Conservation (phyloP, 2,888 invertebrate genomes). For the Cephus sareptanus region DNA sequence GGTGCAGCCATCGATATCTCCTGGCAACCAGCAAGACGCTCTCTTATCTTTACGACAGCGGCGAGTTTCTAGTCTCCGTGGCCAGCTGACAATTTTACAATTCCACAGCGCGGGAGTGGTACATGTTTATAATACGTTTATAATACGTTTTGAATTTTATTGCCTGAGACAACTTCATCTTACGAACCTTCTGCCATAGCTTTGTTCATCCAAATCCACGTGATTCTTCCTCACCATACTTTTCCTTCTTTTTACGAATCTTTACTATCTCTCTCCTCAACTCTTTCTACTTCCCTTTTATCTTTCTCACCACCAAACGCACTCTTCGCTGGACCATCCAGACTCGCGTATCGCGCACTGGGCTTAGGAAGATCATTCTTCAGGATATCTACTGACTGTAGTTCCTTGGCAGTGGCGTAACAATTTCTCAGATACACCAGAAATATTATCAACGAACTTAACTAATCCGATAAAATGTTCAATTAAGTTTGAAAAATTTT, state of each 20-base stretch:
- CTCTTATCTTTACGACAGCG: slow-evolving; percentile 47
- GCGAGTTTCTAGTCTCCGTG: slow-evolving; percentile 37
- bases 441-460: neutral
- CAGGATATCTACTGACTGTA: too few species aligned
- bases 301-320: neutral
- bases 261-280: neutral
- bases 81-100: slow-evolving; percentile 55
- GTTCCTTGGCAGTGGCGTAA: too few species aligned
- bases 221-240: neutral
- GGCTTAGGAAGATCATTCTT: neutral
- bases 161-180: slow-evolving; percentile 29
- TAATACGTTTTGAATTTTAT: slow-evolving; percentile 54
- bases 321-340: neutral
- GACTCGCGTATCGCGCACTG: neutral
- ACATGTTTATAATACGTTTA: slow-evolving; percentile 56
- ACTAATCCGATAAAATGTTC: neutral
- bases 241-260: neutral
- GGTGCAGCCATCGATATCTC: slow-evolving; percentile 24
- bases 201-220: neutral
- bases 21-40: neutral
- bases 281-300: neutral
- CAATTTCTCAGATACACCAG: too few species aligned
- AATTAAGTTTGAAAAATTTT: neutral
- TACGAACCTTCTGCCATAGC: neutral
- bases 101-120: slow-evolving; percentile 47